Percentiles rank a stretch among this genome's conserved stretches.
Evolutionary conservation across 2,113 vertebrate genomes (phyloP).

Genomic region (Mugil cephalus): DNA sequence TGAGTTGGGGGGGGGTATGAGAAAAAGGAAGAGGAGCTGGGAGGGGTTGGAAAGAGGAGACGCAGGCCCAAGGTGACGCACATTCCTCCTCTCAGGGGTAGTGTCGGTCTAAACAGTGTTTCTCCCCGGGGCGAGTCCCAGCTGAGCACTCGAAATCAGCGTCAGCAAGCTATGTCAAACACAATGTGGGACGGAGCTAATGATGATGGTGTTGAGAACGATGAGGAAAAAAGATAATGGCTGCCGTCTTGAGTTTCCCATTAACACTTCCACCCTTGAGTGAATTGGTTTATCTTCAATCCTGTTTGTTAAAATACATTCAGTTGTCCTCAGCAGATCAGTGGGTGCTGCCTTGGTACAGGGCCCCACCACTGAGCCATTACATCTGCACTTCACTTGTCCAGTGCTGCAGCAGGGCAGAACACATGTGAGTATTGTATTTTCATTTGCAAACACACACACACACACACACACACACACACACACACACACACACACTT

Average conservation of each 20-base stretch:
- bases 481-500: constrained; percentile 19
- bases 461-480: constrained; percentile 21
- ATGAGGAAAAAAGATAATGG: constrained; percentile 66
- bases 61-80: constrained; percentile 75
- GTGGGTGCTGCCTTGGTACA: constrained; percentile 23
- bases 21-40: constrained; percentile 23
- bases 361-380: constrained; percentile 33
- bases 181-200: constrained; percentile 64
- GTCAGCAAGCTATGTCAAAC: constrained; percentile 76
- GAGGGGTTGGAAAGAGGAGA: constrained; percentile 34
- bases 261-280: constrained; percentile 63
- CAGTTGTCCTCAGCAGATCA: constrained; percentile 68
- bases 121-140: constrained; percentile 63
- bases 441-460: constrained; percentile 48
- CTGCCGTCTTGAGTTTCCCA: constrained; percentile 63
- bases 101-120: constrained; percentile 65
- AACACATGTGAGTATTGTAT: constrained; percentile 49
- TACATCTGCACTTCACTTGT: constrained; percentile 32
- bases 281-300: constrained; percentile 54
- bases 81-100: constrained; percentile 65
- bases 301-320: constrained; percentile 70
- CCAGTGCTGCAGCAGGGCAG: constrained; percentile 39
- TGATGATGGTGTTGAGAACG: constrained; percentile 66
- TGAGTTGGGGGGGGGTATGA: constrained; percentile 38
- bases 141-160: constrained; percentile 67